Base-by-base conservation (phyloP, 2,113 vertebrate genomes). In the Sinocyclocheilus rhinocerous region DNA sequence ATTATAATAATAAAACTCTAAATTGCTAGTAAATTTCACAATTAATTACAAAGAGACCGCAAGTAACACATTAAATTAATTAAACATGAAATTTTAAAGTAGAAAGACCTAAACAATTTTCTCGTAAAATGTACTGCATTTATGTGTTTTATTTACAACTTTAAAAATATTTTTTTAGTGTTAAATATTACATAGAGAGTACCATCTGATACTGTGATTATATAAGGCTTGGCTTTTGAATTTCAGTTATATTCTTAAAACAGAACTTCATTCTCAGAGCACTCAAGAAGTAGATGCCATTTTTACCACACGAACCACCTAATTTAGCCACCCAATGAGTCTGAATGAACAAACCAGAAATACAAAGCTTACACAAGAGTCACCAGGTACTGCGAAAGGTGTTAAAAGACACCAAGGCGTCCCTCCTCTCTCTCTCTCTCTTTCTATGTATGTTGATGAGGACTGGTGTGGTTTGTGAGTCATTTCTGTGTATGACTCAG, bases 401-500 rank as follows among this genome's bases (percentile, higher is more conserved):
- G 84, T 52, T 78, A 70, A 76, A 80, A 3, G 75, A 36, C 52
- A 78, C 42, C 63, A 18, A 77, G 83, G 39, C 26, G 16, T 77
- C 77, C 20, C 18, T 42, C 26, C 55, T n/a, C 50, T 61, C 20
- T 84, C 20, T 84, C 7, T 9, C 22, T 85, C 10, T 48, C 11
- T 48, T 1, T 61, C 39, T 84, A 3, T 59, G 18, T 29, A 10
- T 33, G 24, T 77, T 77, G 45, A 84, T 52, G 33, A 78, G 59
- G 84, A 69, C 75, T 70, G 84, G 42, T 77, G 59, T 70, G 26
- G 59, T 78, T 50, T 39, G 61, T 79, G 84, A 79, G 84, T 85
- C 84, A 85, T 79, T 61, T 80, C 9, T 26, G 69, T 50, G 57
- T 39, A 39, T 86, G 79, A 86, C 55, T 86, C 80, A 82, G 80